Evolutionary conservation across 1,140 invertebrate species (phyloP).

Genomic region (Antheraea mylitta): DNA sequence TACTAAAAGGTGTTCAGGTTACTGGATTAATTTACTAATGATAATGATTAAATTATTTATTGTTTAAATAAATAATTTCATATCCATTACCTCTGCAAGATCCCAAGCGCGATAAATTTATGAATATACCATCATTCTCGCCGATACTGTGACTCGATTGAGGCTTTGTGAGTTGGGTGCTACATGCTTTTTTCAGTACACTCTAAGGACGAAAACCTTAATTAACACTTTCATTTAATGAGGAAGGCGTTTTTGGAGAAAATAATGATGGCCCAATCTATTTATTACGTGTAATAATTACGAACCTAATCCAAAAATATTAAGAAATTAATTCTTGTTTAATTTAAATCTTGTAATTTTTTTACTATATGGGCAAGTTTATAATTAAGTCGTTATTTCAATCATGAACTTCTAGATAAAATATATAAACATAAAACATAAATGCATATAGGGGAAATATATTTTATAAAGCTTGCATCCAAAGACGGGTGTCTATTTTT

Average conservation of each 20-base stretch:
- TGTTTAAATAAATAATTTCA: background rate
- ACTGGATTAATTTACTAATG: too few species aligned
- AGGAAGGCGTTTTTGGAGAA: background rate
- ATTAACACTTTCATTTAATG: background rate
- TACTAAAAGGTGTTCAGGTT: too few species aligned
- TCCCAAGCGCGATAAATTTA: slow-evolving; percentile 47
- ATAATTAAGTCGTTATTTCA: background rate
- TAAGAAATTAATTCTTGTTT: too few species aligned
- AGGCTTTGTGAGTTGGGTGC: slow-evolving; percentile 53
- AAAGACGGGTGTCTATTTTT: background rate
- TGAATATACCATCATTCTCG: slow-evolving; percentile 57
- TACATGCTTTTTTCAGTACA: slow-evolving; percentile 58
- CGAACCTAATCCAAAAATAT: too few species aligned
- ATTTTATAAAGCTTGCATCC: background rate
- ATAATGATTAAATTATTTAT: background rate
- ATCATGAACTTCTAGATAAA: background rate
- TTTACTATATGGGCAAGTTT: background rate
- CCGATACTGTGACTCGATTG: slow-evolving; percentile 54
- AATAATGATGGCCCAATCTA: background rate
- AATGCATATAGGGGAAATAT: too few species aligned
- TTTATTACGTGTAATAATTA: too few species aligned
- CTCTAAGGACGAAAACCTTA: slow-evolving; percentile 30
- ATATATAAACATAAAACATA: too few species aligned
- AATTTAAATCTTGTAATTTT: too few species aligned
- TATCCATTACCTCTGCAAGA: slow-evolving; percentile 44